A percentile compares a stretch with the other conserved stretches of the same genome.
Evolutionary conservation across 37 sponge, comb jelly and placozoan species (phyloP).

Genomic region (Hexactinellida sp.): DNA sequence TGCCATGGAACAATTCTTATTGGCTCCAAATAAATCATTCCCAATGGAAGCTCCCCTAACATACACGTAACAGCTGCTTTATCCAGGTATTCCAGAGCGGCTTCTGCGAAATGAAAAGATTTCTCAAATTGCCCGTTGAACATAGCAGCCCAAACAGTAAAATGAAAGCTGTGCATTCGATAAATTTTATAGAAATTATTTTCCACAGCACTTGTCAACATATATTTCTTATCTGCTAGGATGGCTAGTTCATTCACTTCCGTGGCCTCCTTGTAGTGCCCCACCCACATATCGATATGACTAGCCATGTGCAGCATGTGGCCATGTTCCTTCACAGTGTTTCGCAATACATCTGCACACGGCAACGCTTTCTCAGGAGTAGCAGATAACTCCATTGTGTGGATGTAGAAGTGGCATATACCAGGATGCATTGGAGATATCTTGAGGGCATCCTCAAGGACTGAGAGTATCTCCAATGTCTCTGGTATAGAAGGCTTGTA

Average conservation of each 20-base stretch:
- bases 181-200: slow-evolving; percentile 44
- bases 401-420: slow-evolving; percentile 46
- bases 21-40: slow-evolving; percentile 31
- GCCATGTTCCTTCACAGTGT: slow-evolving; percentile 24
- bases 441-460: slow-evolving; percentile 34
- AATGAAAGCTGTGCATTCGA: slow-evolving; percentile 49
- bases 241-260: slow-evolving; percentile 37
- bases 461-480: slow-evolving; percentile 33
- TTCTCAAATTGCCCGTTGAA: slow-evolving; percentile 40
- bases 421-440: slow-evolving; percentile 40
- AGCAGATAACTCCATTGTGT: slow-evolving; percentile 55
- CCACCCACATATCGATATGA: slow-evolving; percentile 60
- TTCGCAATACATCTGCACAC: slow-evolving; percentile 27
- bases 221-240: slow-evolving; percentile 30
- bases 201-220: background rate
- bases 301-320: slow-evolving; percentile 52
- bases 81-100: background rate
- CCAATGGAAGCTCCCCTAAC: slow-evolving; percentile 31
- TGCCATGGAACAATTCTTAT: slow-evolving; percentile 35
- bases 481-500: slow-evolving; percentile 32
- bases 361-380: slow-evolving; percentile 49
- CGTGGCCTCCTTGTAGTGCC: slow-evolving; percentile 55
- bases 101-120: slow-evolving; percentile 25
- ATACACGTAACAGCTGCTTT: background rate
- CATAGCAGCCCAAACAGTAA: slow-evolving; percentile 50